phyloP scores from a whole-genome alignment of 2,797 vertebrate genomes.

The Buphagus erythrorhynchus region DNA sequence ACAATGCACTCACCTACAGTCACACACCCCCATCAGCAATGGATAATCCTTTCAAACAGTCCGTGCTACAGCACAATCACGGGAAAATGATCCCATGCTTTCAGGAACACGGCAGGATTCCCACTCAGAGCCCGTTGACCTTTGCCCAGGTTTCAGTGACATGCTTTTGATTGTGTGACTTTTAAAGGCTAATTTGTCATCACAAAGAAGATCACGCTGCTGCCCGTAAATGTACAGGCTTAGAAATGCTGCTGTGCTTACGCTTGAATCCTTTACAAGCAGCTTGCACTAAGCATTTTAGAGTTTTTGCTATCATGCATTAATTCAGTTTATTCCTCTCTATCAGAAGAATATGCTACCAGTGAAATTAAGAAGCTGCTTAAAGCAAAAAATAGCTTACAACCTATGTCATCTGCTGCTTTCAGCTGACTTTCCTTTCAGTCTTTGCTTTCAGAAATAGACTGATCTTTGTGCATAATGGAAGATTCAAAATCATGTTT shows the following conservation, averaged over 20 bases:
- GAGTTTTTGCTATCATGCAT: not conserved
- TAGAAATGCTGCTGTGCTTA: not conserved
- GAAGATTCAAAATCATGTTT: conserved; percentile 4
- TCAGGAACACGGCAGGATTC: not conserved
- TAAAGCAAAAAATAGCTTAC: conserved; percentile 81
- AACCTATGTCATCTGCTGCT: conserved; percentile 67
- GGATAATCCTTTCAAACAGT: not conserved
- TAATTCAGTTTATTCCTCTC: conserved; percentile 73
- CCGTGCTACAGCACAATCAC: not conserved
- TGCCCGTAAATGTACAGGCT: not conserved
- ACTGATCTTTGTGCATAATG: not conserved
- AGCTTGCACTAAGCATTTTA: conserved; percentile 12
- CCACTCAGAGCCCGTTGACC: not conserved
- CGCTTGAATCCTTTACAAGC: not conserved
- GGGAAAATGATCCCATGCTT: not conserved
- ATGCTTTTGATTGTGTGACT: not conserved
- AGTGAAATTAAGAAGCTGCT: conserved; percentile 82
- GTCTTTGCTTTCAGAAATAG: not conserved
- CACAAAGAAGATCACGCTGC: not conserved
- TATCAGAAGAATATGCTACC: conserved; percentile 71
- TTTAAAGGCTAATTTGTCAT: conserved; percentile 35
- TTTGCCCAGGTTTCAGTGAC: not conserved
- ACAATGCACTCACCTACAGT: not conserved
- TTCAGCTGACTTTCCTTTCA: conserved; percentile 52
- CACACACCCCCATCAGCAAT: not conserved